phyloP scores from a whole-genome alignment of 2,797 vertebrate genomes.

The Molossus molossus region DNA sequence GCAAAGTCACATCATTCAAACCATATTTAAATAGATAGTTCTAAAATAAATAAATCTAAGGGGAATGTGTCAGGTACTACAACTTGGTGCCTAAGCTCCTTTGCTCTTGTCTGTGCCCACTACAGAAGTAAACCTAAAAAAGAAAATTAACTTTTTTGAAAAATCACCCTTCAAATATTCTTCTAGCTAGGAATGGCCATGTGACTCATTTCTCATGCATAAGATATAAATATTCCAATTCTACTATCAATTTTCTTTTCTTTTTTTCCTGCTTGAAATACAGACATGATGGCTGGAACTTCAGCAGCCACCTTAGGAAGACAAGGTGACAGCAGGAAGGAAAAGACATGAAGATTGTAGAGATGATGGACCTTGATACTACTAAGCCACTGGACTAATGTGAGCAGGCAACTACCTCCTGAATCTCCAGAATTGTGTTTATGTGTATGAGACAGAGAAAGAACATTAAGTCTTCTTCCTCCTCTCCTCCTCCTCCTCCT shows the following conservation, averaged over 20 bases:
- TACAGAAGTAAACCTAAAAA: background rate
- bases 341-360: background rate
- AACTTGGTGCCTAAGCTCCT: background rate
- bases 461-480: no score
- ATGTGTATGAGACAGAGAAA: background rate
- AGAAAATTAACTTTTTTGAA: background rate
- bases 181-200: background rate
- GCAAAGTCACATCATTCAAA: background rate
- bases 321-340: background rate
- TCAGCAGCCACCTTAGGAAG: slow-evolving; percentile 2
- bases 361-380: background rate
- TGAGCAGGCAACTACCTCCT: background rate
- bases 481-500: no score
- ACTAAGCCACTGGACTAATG: background rate
- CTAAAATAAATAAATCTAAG: background rate
- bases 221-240: background rate
- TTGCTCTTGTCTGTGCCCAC: background rate
- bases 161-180: background rate
- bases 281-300: background rate
- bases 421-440: no score
- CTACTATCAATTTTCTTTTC: background rate
- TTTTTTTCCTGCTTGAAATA: background rate
- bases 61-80: background rate
- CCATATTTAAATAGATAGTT: background rate
- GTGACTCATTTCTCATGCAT: background rate